Conservation (phyloP, 2,888 invertebrate genomes). For the Megalurothrips usitatus region DNA sequence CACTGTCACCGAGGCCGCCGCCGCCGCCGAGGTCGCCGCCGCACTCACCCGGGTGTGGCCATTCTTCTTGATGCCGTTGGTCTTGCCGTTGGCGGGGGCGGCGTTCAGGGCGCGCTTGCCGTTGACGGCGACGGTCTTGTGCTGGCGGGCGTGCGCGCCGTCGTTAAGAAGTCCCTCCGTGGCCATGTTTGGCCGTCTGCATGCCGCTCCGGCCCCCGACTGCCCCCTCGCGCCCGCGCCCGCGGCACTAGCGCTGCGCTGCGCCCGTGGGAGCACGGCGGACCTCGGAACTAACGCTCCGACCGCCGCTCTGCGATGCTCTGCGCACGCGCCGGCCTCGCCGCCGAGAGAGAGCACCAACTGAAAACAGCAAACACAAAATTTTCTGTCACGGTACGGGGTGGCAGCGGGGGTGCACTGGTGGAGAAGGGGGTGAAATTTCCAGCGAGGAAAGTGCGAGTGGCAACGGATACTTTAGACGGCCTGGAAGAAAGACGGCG, state of each 20-base stretch:
- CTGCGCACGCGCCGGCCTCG: conserved; percentile 1
- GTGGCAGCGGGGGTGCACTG: not conserved
- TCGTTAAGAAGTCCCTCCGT: conserved; percentile 32
- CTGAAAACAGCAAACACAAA: conserved; percentile 27
- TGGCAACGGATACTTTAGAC: not conserved
- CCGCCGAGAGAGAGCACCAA: not conserved
- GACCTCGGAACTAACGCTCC: not conserved
- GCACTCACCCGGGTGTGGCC: conserved; percentile 39
- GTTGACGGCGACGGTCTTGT: conserved; percentile 33
- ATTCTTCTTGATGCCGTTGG: conserved; percentile 41
- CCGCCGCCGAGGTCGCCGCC: not conserved
- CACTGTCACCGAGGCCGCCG: not conserved
- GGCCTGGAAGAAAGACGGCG: too few species aligned
- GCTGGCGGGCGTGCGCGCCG: not conserved
- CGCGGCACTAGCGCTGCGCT: not conserved
- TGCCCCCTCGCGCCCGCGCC: not conserved
- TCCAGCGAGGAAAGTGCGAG: not conserved
- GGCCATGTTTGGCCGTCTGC: conserved; percentile 36
- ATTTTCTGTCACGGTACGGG: not conserved
- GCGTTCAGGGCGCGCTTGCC: conserved; percentile 36
- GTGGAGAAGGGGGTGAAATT: not conserved
- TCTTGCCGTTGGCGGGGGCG: conserved; percentile 37
- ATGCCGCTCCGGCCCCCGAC: not conserved
- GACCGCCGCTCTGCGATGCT: conserved; percentile 15
- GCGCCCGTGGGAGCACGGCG: not conserved